Conservation (phyloP, 1,140 invertebrate species). For the Panagrolaimus sp. region DNA sequence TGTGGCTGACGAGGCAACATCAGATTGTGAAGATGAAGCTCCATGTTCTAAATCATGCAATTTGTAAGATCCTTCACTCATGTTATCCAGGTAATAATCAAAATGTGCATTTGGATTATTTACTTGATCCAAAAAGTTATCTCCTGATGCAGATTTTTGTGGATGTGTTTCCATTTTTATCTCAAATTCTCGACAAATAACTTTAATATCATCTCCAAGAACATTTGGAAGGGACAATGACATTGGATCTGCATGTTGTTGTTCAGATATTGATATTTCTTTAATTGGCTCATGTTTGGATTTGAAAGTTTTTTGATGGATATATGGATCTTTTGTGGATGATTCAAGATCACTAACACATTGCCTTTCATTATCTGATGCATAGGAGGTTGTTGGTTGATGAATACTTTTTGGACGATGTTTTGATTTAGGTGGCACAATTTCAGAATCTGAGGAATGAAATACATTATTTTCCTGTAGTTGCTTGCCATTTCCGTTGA, state of each 20-base stretch:
- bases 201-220: constrained; percentile 37
- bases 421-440: background rate
- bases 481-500: background rate
- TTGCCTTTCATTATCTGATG: constrained; percentile 1
- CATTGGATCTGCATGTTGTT: constrained; percentile 36
- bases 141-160: constrained; percentile 47
- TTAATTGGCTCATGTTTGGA: background rate
- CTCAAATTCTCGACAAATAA: constrained; percentile 39
- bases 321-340: background rate
- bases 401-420: background rate
- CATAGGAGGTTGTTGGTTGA: background rate
- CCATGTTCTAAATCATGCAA: constrained; percentile 40
- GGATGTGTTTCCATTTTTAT: constrained; percentile 22
- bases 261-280: constrained; percentile 19
- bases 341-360: constrained; percentile 19
- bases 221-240: constrained; percentile 55
- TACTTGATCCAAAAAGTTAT: constrained; percentile 50
- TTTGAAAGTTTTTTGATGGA: background rate
- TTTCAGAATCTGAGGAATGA: background rate
- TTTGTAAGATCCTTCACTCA: constrained; percentile 60
- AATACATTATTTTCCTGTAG: background rate
- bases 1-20: constrained; percentile 26
- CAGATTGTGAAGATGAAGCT: constrained; percentile 17
- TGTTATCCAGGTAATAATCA: constrained; percentile 57
- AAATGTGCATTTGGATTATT: constrained; percentile 61